Percentiles rank a stretch among this genome's conserved stretches.
Conservation (phyloP, 2,888 invertebrate species). For the Ochropleura leucogaster region DNA sequence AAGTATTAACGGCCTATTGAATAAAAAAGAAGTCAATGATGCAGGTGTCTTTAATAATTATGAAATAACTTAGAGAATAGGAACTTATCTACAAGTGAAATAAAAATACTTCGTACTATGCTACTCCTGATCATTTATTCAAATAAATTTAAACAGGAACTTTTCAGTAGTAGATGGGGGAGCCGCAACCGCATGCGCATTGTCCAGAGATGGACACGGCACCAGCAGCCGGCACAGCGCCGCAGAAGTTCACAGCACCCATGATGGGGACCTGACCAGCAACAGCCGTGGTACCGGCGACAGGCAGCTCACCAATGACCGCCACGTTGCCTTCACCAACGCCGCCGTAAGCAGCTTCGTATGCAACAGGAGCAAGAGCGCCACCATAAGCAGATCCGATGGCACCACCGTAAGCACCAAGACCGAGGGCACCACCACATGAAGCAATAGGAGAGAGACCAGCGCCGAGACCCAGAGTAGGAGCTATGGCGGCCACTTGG, state of each 20-base stretch:
- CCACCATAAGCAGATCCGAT: neutral
- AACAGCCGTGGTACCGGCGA: slow-evolving; percentile 71
- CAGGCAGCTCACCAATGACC: slow-evolving; percentile 72
- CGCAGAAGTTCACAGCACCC: slow-evolving; percentile 75
- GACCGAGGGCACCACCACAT: neutral
- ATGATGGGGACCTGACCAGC: slow-evolving; percentile 74
- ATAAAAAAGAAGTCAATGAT: too few relatives aligned
- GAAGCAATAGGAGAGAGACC: neutral
- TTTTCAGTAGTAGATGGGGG: neutral
- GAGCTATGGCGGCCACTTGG: slow-evolving; percentile 1
- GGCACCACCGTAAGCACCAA: neutral
- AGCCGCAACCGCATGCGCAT: slow-evolving; percentile 67
- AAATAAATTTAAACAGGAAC: too few relatives aligned
- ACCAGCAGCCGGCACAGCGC: slow-evolving; percentile 61
- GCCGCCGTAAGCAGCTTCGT: slow-evolving; percentile 34
- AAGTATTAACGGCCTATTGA: too few relatives aligned
- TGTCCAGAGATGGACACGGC: slow-evolving; percentile 74
- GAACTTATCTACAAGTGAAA: too few relatives aligned
- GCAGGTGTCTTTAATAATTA: too few relatives aligned
- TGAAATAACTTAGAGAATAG: too few relatives aligned
- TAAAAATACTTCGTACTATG: too few relatives aligned
- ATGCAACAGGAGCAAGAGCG: neutral
- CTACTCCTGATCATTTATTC: too few relatives aligned
- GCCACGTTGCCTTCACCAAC: slow-evolving; percentile 66
- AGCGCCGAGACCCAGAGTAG: neutral